Conservation (phyloP, 1,140 invertebrate species). For the Telenomus remus region DNA sequence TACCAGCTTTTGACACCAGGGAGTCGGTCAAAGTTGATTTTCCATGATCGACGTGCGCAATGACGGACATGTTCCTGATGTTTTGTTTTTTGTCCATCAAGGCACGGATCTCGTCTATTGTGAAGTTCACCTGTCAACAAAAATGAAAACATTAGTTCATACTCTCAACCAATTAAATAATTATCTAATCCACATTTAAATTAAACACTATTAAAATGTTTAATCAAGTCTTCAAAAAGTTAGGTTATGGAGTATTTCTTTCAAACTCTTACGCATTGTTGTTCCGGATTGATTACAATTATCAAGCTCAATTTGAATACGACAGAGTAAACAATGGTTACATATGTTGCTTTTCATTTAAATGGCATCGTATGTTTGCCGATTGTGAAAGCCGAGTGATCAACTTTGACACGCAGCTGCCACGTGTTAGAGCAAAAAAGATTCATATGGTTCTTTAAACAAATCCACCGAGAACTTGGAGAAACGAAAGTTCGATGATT, state of each 20-base stretch:
- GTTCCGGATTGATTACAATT: too few relatives aligned
- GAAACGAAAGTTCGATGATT: too few relatives aligned
- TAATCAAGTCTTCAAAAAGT: too few relatives aligned
- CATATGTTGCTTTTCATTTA: slow-evolving; percentile 5
- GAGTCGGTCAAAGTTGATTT: slow-evolving; percentile 99
- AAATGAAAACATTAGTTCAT: neutral
- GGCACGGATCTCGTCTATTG: slow-evolving; percentile 98
- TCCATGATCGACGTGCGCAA: slow-evolving; percentile 99
- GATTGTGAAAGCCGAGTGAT: too few relatives aligned
- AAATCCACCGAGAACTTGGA: too few relatives aligned
- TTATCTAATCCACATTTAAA: too few relatives aligned
- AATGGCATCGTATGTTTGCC: neutral
- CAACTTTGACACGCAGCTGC: slow-evolving; percentile 38
- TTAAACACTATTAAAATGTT: too few relatives aligned
- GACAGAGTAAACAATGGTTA: too few relatives aligned
- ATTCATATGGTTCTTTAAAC: neutral
- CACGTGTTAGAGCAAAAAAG: slow-evolving; percentile 25
- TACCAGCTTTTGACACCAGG: slow-evolving; percentile 99
- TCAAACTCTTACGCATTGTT: too few relatives aligned
- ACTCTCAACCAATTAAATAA: too few relatives aligned
- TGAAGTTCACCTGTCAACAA: slow-evolving; percentile 97
- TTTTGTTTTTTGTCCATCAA: slow-evolving; percentile 99
- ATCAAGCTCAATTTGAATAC: too few relatives aligned
- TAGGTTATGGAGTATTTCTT: too few relatives aligned
- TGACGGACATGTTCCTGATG: slow-evolving; percentile 99